These are phyloP conservation scores for Lasioglossum baleicum DNA, from an alignment of 1,140 invertebrate species.

Conservation along the genomic window DNA sequence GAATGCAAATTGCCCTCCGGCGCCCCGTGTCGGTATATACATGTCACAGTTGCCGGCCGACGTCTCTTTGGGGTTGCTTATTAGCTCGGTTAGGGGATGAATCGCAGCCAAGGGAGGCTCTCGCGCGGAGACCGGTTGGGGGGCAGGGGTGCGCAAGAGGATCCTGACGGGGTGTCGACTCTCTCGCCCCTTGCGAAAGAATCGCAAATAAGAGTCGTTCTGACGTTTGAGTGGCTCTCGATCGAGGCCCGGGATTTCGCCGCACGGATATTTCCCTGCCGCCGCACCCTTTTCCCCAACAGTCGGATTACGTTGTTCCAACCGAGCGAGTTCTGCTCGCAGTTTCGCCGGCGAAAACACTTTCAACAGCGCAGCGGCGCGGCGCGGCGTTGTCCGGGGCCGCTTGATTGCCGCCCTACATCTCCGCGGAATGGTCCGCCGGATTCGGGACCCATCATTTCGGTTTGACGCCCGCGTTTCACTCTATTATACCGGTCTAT, in stretches of 20 bases:
- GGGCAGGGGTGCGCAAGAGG: conserved; percentile 21
- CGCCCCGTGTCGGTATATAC: conserved; percentile 47
- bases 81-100: conserved; percentile 71
- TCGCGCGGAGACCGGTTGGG: background rate
- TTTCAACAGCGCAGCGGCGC: conserved; percentile 1
- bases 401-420: conserved; percentile 17
- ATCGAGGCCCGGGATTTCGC: conserved; percentile 63
- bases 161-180: conserved; percentile 52
- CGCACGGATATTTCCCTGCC: conserved; percentile 54
- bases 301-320: conserved; percentile 53
- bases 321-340: conserved; percentile 22
- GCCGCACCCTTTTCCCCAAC: conserved; percentile 6
- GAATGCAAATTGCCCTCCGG: conserved; percentile 69
- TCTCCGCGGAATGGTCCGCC: background rate
- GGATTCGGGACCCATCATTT: background rate
- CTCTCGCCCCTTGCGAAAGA: conserved; percentile 60
- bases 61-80: conserved; percentile 73
- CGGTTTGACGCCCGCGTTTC: background rate
- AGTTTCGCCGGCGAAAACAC: conserved; percentile 32
- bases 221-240: conserved; percentile 49
- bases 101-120: conserved; percentile 34
- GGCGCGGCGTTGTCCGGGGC: background rate
- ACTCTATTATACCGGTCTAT: background rate
- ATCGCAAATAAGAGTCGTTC: conserved; percentile 71
- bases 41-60: conserved; percentile 57